A percentile compares a stretch with the other conserved stretches of the same genome.
Evolutionary conservation across 2,888 invertebrate species (phyloP).

Genomic region (Dryadula phaetusa): DNA sequence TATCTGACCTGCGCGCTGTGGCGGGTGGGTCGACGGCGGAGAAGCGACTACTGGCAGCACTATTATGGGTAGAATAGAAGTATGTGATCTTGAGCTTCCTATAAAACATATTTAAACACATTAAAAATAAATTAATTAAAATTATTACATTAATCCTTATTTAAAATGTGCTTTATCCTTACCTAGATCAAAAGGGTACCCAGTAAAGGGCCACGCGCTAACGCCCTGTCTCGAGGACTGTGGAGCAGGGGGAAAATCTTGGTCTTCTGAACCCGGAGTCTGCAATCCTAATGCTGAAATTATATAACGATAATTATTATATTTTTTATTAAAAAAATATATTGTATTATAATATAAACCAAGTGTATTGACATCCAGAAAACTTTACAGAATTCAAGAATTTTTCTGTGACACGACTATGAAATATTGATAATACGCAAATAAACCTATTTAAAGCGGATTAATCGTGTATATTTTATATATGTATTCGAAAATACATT

Average conservation of each 20-base stretch:
- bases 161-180: not conserved
- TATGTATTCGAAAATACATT: too few species aligned
- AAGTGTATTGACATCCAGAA: too few species aligned
- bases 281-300: slow-evolving; percentile 9
- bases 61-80: slow-evolving; percentile 15
- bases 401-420: too few species aligned
- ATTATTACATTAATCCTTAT: not conserved
- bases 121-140: not conserved
- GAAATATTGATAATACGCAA: too few species aligned
- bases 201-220: slow-evolving; percentile 3
- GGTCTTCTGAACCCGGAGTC: slow-evolving; percentile 2
- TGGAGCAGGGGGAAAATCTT: not conserved
- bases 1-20: not conserved
- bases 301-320: not conserved
- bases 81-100: slow-evolving; percentile 11
- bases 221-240: not conserved
- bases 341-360: too few species aligned
- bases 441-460: too few species aligned
- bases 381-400: too few species aligned
- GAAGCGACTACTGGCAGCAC: slow-evolving; percentile 15
- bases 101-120: not conserved
- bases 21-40: not conserved
- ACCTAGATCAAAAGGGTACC: slow-evolving; percentile 12
- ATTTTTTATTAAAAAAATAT: too few species aligned
- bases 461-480: too few species aligned